Evolutionary conservation across 2,797 vertebrate genomes (phyloP), one percentile per base, ranked within the genome.

Genomic region (Pseudopleuronectes americanus): DNA sequence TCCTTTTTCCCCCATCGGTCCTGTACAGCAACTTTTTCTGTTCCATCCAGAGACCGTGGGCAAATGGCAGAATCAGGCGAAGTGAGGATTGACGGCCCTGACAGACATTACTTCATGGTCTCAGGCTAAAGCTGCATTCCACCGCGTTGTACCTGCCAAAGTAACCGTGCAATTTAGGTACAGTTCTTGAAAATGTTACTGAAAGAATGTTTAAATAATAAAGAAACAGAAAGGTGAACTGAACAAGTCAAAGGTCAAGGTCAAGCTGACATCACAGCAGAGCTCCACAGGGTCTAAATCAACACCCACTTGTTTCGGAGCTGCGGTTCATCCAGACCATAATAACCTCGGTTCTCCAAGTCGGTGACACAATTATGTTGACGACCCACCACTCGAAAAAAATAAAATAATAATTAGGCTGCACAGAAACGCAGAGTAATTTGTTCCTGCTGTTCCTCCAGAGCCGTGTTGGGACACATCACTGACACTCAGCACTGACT

Each of bases 21-120:
- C 17, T 28, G 23, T 16, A 45, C 16, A 60, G 24, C 13, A 41
- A 47, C 0, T 36, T 64, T 21, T 57, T 17, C 1, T 31, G 28
- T 49, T 6, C 63, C 60, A 43, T 33, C 12, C n/a, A 49, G 28
- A 71, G 68, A 64, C 41, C 17, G 52, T 51, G 48, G 51, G 23
- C 33, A 75, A 61, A 66, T 63, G 66, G 45, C 68, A 70, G 53
- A 70, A 78, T 69, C 24, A 65, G 60, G 54, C 71, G 65, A 52
- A 45, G 77, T 79, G 79, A 77, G 79, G 70, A 84, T 64, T 82
- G 84, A 89, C 58, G 74, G 56, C 49, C 76, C 60, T 79, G 69
- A 79, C 68, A 93, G 89, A 92, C 90, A 71, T 93, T 85, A 92
- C 85, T 79, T 92, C 90, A 92, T 74, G 55, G 60, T 73, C 26